Evolutionary conservation across 2,797 vertebrate genomes (phyloP).

Genomic region (Australoheros facetus): DNA sequence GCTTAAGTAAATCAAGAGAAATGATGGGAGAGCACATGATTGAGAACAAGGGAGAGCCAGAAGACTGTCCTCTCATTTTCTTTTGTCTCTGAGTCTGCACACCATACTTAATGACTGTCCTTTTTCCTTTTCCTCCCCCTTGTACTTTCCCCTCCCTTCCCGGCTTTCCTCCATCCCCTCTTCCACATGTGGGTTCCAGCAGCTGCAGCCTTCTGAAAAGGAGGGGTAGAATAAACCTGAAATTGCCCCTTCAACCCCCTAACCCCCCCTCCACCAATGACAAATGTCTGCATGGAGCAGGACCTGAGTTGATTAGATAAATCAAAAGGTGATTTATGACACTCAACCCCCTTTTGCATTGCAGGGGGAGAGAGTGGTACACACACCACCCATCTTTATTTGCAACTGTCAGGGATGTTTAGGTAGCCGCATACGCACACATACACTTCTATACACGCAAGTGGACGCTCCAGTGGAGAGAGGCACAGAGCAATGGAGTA

Average conservation of each 20-base stretch:
- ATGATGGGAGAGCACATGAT: constrained; percentile 26
- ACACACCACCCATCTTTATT: constrained; percentile 86
- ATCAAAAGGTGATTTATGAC: constrained; percentile 90
- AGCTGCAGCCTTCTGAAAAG: constrained; percentile 76
- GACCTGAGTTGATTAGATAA: constrained; percentile 88
- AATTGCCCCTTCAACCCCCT: constrained; percentile 26
- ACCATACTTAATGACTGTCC: constrained; percentile 85
- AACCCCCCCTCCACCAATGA: constrained; percentile 72
- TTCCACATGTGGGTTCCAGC: constrained; percentile 64
- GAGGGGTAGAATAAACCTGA: constrained; percentile 80
- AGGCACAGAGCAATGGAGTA: constrained; percentile 33
- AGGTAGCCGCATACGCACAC: constrained; percentile 53
- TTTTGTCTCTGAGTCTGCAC: constrained; percentile 74
- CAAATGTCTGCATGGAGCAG: constrained; percentile 85
- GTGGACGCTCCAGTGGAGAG: constrained; percentile 45
- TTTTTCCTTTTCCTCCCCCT: constrained; percentile 44
- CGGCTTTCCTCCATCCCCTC: constrained; percentile 51
- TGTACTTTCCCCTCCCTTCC: constrained; percentile 36
- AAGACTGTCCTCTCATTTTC: constrained; percentile 53
- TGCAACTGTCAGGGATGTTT: constrained; percentile 83
- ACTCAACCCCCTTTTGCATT: constrained; percentile 82
- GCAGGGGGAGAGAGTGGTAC: constrained; percentile 70
- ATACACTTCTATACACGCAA: constrained; percentile 48
- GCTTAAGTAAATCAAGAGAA: constrained; percentile 44
- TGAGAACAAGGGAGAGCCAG: constrained; percentile 38